Conservation (phyloP, 92 coral and sea anemone genomes). For the Chrysogorgia sp. region DNA sequence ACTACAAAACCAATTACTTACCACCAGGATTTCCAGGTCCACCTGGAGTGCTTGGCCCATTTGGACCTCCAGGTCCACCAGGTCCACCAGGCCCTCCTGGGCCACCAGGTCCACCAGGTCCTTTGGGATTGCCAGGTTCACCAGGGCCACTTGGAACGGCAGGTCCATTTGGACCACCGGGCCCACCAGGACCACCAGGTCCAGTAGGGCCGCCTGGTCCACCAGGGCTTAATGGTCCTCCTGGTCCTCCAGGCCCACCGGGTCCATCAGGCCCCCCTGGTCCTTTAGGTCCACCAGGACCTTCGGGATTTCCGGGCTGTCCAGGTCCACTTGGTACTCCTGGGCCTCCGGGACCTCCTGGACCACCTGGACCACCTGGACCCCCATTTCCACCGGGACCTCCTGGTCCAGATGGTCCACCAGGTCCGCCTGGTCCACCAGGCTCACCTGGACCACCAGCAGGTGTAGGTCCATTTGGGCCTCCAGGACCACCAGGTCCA, state of each 20-base stretch:
- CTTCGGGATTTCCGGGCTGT: conserved; percentile 17
- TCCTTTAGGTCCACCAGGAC: conserved; percentile 28
- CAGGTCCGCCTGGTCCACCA: conserved; percentile 47
- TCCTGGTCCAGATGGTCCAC: conserved; percentile 51
- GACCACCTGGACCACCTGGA: conserved; percentile 54
- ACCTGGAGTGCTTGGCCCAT: conserved; percentile 65
- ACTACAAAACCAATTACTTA: conserved; percentile 25
- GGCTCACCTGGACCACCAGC: conserved; percentile 44
- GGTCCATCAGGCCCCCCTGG: conserved; percentile 30
- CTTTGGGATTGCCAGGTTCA: conserved; percentile 70
- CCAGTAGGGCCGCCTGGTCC: conserved; percentile 58
- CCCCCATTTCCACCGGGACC: conserved; percentile 30
- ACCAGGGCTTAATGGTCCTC: conserved; percentile 42
- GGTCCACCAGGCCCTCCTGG: conserved; percentile 87
- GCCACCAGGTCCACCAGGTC: conserved; percentile 74
- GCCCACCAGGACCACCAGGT: conserved; percentile 37
- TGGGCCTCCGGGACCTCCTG: conserved; percentile 75
- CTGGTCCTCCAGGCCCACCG: conserved; percentile 34
- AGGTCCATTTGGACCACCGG: conserved; percentile 49
- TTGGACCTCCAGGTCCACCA: conserved; percentile 80
- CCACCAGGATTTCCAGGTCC: conserved; percentile 48
- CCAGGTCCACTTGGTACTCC: conserved; percentile 45
- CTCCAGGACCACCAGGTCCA: conserved; percentile 54
- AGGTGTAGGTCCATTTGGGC: conserved; percentile 61
- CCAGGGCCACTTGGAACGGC: conserved; percentile 69